Base-by-base conservation (phyloP, 2,113 vertebrate species). In the Rhipidura dahli region DNA sequence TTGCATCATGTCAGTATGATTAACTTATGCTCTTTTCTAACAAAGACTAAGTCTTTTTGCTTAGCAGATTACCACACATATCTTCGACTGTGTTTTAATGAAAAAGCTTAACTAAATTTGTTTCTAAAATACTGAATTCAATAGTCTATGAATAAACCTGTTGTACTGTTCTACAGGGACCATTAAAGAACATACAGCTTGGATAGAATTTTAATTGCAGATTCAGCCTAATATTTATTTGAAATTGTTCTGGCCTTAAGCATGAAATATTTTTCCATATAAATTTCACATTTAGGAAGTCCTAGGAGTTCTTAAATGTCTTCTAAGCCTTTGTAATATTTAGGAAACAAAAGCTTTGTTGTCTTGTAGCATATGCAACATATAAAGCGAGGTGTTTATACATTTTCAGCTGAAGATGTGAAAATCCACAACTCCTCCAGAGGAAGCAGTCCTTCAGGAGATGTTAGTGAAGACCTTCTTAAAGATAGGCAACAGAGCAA, bases 341-440 rank as follows among this genome's bases (percentile, higher is more conserved):
- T 65, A 87, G 75, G 71, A 88, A 65, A 69, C 75, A 49, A 51
- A 94, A 91, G 49, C 10, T 87, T 93, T 93, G 11, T 78, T 66
- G 33, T 47, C 60, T 84, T 93, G 50, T 90, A 51, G 71, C 44
- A 30, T 77, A 69, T 71, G 73, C 94, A 69, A 70, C 42, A 79
- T 4, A 9, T 83, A n/a, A 88, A 89, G 47, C 91, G 86, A 63
- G 80, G 37, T 78, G 30, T 96, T 95, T 20, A 23, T 95, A 78
- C 66, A 11, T 96, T 97, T 97, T 53, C 94, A 98, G 97, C 59
- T 97, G 72, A 87, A 89, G 89, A 96, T 57, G 49, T 65, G 84
- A 90, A 94, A 82, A 69, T 87, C 40, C 49, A 37, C 83, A 91
- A 82, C 75, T 96, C 68, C 45, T 92, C 92, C 85, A 89, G 39